Percentiles rank a stretch among this genome's conserved stretches.
Evolutionary conservation across 2,113 vertebrate species (phyloP).

Genomic region (Otis tarda): DNA sequence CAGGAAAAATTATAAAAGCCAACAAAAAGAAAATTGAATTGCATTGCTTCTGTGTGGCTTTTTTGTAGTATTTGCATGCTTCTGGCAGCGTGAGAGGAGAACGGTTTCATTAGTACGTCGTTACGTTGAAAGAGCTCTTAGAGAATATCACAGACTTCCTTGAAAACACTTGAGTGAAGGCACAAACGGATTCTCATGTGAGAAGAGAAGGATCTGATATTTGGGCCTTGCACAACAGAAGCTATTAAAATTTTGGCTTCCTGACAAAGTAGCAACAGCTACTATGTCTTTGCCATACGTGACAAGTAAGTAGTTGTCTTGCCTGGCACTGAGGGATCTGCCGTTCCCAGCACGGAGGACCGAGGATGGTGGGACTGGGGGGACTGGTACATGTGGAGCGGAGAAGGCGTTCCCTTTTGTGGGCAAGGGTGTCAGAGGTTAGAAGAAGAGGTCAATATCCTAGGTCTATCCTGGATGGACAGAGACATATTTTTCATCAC

Average conservation of each 20-base stretch:
- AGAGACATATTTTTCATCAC: not conserved
- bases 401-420: not conserved
- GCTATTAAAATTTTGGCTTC: slow-evolving; percentile 22
- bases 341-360: not conserved
- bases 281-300: not conserved
- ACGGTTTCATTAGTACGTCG: not conserved
- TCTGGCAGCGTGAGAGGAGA: not conserved
- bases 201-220: not conserved
- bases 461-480: not conserved
- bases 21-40: not conserved
- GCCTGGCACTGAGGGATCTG: not conserved
- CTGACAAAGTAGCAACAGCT: not conserved
- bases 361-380: rapidly evolving
- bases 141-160: not conserved
- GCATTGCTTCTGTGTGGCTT: not conserved
- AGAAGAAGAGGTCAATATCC: not conserved
- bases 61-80: not conserved
- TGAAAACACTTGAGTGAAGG: not conserved
- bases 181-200: not conserved
- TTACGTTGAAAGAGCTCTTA: not conserved
- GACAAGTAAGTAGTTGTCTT: not conserved
- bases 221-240: not conserved
- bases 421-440: not conserved
- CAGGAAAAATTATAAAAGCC: not conserved
- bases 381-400: not conserved